Evolutionary conservation across 2,888 invertebrate genomes (phyloP).

Genomic region (Drosophila quasianomalipes): DNA sequence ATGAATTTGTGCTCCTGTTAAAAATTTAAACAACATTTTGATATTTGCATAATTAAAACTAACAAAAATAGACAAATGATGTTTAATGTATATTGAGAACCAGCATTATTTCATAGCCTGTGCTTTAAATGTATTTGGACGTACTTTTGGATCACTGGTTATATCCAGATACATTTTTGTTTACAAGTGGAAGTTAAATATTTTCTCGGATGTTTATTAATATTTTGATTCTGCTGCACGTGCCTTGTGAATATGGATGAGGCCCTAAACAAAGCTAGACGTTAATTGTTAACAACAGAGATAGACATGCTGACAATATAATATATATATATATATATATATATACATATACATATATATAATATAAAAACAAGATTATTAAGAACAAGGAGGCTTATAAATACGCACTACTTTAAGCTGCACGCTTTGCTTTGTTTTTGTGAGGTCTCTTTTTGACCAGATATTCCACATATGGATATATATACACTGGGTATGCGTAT

Average conservation of each 20-base stretch:
- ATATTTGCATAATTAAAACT: slow-evolving; percentile 4
- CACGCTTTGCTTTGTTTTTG: neutral
- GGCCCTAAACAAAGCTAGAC: neutral
- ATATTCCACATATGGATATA: neutral
- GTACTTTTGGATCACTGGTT: neutral
- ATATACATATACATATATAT: too few species aligned
- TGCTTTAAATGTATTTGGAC: neutral
- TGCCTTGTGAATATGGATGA: neutral
- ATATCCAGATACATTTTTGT: neutral
- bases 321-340: too few species aligned
- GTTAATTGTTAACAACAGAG: neutral
- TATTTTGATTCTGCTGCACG: neutral
- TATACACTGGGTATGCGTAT: neutral
- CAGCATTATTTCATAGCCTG: neutral
- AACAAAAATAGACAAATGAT: neutral
- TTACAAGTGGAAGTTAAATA: neutral
- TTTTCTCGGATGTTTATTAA: neutral
- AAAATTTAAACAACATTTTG: slow-evolving; percentile 9
- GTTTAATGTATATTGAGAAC: neutral
- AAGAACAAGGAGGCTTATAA: neutral
- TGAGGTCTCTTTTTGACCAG: neutral
- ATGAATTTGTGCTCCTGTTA: slow-evolving; percentile 17
- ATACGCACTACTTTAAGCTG: neutral
- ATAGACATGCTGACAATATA: neutral
- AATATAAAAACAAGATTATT: neutral